Conservation (phyloP, 1,140 invertebrate species). For the Orius insidiosus region DNA sequence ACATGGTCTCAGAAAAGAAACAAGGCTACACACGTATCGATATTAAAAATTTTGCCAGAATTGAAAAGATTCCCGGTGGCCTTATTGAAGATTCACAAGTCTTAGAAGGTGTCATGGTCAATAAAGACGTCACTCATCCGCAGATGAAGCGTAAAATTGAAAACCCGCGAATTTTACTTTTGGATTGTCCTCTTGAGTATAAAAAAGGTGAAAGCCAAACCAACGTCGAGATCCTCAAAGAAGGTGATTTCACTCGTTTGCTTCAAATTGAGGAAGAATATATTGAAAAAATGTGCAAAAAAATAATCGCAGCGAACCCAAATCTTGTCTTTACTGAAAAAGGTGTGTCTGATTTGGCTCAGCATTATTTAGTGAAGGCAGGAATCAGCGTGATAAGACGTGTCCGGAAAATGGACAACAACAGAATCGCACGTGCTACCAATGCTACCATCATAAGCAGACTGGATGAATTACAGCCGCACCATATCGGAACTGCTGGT, state of each 20-base stretch:
- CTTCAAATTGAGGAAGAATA: conserved; percentile 91
- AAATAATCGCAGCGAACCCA: conserved; percentile 88
- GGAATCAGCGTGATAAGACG: conserved; percentile 85
- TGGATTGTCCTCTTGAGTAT: conserved; percentile 95
- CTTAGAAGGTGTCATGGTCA: conserved; percentile 92
- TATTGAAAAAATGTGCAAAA: conserved; percentile 79
- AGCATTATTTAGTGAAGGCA: conserved; percentile 75
- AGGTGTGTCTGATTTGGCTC: conserved; percentile 83
- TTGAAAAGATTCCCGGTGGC: conserved; percentile 94
- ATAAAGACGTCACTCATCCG: conserved; percentile 96
- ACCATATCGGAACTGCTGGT: conserved; percentile 92
- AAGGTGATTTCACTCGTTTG: conserved; percentile 87
- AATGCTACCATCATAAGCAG: conserved; percentile 95
- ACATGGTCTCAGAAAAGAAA: conserved; percentile 75
- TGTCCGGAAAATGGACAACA: conserved; percentile 92
- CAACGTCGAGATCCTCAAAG: conserved; percentile 89
- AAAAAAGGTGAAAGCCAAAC: conserved; percentile 99
- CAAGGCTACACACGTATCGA: conserved; percentile 89
- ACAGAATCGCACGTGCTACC: conserved; percentile 85
- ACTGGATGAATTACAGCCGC: conserved; percentile 86
- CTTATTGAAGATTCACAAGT: conserved; percentile 88
- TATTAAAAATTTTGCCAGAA: conserved; percentile 95
- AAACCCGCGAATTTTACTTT: conserved; percentile 85
- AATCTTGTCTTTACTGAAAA: conserved; percentile 97
- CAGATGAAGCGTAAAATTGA: conserved; percentile 92